Base-by-base conservation (phyloP, 2,888 invertebrate species). In the Cloeon dipterum region DNA sequence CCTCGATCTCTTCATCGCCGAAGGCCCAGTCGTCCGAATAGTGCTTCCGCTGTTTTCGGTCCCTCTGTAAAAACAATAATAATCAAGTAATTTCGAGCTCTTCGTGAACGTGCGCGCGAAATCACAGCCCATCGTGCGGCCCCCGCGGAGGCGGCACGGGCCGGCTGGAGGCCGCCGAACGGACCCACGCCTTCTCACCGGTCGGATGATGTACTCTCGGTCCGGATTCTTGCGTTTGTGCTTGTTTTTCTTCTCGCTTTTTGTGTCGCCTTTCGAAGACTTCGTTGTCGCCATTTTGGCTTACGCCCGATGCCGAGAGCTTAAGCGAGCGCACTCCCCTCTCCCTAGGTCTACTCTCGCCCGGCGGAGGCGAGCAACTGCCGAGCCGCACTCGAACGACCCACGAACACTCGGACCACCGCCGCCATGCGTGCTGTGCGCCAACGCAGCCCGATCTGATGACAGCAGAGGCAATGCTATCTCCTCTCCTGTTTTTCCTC, bases 11-110 rank as follows among this genome's bases (percentile, higher is more conserved):
- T 53, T 76, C 91, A 46, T 62, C 62, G 37, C 88, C 89, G 45
- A 88, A 65, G 2, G 83, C 72, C 76, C 83, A 86, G 54, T 91
- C 89, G 57, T 93, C 91, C 3, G 83, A 77, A 59, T 93, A 93
- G 29, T 83, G 70, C 59, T 89, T 89, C 46, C 82, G 74, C 56
- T 86, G 83, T 52, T 89, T 91, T 44, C 88, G 70, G 59, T 86
- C 81, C 52, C 88, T 70, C 85, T 88, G 59, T 21, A 52, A 56
- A 47, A 40, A 44, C 45, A 40, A 46, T 40, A 41, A 37, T 38
- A 41, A 45, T 42, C 18, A n/a, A n/a, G n/a, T n/a, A n/a, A 17
- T 11, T 26, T 7, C 16, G 2, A 14, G 11, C 2, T 26, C 16
- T 5, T 8, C 11, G 5, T 14, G 29, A 11, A 26, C 5, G 11